These are phyloP conservation scores for Iphiclides podalirius DNA, from an alignment of 2,888 invertebrate species.

Conservation along the genomic window DNA sequence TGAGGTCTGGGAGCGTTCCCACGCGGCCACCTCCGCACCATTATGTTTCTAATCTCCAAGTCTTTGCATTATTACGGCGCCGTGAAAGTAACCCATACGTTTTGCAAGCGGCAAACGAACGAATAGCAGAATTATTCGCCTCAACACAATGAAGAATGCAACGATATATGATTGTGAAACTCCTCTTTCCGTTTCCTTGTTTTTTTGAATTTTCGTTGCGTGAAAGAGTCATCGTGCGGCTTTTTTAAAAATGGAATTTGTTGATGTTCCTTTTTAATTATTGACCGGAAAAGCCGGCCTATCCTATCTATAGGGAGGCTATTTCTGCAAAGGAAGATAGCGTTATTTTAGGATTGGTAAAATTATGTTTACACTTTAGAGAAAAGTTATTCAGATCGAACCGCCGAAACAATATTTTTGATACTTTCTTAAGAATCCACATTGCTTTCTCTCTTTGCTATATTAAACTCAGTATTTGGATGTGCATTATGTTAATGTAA, in stretches of 20 bases:
- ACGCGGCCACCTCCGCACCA: slow-evolving; percentile 77
- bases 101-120: slow-evolving; percentile 62
- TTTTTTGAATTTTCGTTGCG: no score
- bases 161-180: no score
- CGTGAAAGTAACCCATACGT: slow-evolving; percentile 70
- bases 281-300: no score
- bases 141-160: slow-evolving; percentile 13
- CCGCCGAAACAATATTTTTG: slow-evolving; percentile 7
- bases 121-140: slow-evolving; percentile 45
- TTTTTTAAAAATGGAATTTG: no score
- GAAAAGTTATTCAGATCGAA: slow-evolving; percentile 10
- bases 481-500: no score
- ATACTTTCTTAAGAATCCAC: background rate
- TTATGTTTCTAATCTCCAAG: slow-evolving; percentile 77
- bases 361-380: slow-evolving; percentile 15
- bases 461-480: no score
- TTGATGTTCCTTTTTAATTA: no score
- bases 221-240: no score
- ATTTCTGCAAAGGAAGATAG: slow-evolving; percentile 21
- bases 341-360: slow-evolving; percentile 14
- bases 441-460: no score
- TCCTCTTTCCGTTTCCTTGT: no score
- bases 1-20: slow-evolving; percentile 79
- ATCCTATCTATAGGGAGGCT: no score
- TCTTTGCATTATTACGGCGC: slow-evolving; percentile 74